These are phyloP conservation scores for Junonia oenone DNA, from an alignment of 2,888 invertebrate genomes.

Conservation along the genomic window DNA sequence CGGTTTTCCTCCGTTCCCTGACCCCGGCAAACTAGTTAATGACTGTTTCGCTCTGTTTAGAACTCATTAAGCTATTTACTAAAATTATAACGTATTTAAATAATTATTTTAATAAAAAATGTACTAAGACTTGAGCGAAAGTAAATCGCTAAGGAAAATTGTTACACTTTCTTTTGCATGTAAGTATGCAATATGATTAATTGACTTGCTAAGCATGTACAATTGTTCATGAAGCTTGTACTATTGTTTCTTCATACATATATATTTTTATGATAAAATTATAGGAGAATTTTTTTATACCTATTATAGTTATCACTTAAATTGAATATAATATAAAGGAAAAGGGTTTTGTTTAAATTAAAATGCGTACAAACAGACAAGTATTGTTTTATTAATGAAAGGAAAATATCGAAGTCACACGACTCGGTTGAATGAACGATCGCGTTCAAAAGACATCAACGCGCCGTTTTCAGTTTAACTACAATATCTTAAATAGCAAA, in stretches of 20 bases:
- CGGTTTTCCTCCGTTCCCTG: conserved; percentile 16
- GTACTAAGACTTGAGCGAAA: no score
- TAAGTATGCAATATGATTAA: not conserved
- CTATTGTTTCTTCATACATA: no score
- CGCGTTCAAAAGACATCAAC: conserved; percentile 46
- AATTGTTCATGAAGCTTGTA: no score
- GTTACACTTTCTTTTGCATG: not conserved
- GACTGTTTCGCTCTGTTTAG: conserved; percentile 2
- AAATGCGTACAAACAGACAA: no score
- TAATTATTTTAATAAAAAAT: not conserved
- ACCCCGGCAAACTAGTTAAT: conserved; percentile 12
- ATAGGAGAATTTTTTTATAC: no score
- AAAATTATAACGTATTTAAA: no score
- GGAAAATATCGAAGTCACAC: not conserved
- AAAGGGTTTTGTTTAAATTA: not conserved
- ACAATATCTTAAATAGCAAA: no score
- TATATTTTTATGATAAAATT: no score
- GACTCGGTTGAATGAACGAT: conserved; percentile 15
- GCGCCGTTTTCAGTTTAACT: conserved; percentile 29
- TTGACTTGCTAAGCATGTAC: not conserved
- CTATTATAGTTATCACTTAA: no score
- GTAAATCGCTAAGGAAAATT: not conserved
- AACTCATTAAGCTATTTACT: not conserved
- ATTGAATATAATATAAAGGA: no score
- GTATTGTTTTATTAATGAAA: not conserved